These are phyloP conservation scores for Podarcis lilfordi DNA, from an alignment of 2,797 vertebrate genomes.

Conservation along the genomic window DNA sequence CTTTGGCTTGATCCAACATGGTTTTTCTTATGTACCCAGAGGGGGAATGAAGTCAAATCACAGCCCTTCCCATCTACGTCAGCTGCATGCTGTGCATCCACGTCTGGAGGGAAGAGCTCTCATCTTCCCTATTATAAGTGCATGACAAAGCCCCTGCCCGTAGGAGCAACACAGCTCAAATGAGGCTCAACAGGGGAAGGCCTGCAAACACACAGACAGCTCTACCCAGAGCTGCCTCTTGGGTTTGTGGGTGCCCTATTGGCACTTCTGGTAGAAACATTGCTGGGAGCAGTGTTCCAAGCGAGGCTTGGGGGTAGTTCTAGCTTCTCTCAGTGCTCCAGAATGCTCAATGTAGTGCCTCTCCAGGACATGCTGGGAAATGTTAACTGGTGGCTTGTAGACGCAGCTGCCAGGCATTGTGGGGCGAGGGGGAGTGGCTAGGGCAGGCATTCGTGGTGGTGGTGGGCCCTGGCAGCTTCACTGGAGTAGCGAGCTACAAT, in stretches of 20 bases:
- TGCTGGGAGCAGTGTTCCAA: not conserved
- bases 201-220: not conserved
- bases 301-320: not conserved
- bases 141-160: not conserved
- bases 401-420: not conserved
- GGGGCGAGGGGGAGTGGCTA: no score
- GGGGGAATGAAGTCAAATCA: not conserved
- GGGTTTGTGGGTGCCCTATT: no score
- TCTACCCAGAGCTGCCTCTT: not conserved
- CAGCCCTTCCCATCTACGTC: not conserved
- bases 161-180: not conserved
- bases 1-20: no score
- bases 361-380: not conserved
- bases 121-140: not conserved
- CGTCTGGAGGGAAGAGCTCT: not conserved
- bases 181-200: not conserved
- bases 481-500: not conserved
- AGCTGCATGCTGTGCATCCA: not conserved
- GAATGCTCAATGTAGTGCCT: not conserved
- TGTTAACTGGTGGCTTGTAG: not conserved
- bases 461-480: not conserved
- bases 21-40: no score
- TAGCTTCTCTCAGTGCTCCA: not conserved
- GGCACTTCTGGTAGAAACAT: no score
- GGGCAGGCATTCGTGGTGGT: no score